Evolutionary conservation across 2,113 vertebrate genomes (phyloP).

Genomic region (Hipposideros armiger): DNA sequence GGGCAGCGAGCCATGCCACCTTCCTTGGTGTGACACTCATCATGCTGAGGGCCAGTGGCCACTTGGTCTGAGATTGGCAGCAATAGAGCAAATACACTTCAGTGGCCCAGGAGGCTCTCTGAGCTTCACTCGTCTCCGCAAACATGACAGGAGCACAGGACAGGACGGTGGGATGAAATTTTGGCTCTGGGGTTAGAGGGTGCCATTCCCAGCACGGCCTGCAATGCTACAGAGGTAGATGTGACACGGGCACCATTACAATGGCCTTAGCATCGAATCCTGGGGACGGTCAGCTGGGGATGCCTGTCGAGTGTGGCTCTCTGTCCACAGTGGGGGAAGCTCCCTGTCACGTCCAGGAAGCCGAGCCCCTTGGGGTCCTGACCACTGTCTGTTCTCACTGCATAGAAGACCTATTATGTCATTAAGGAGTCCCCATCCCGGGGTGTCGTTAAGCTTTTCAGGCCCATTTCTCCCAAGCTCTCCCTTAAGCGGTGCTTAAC

Average conservation of each 20-base stretch:
- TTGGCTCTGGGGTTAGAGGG: not conserved
- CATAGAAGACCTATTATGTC: conserved; percentile 5
- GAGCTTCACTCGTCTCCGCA: not conserved
- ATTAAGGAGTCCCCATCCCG: not conserved
- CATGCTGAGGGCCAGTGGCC: no score
- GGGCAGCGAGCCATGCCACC: not conserved
- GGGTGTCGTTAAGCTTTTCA: not conserved
- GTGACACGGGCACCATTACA: accelerated
- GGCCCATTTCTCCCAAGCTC: not conserved
- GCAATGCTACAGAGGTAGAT: accelerated
- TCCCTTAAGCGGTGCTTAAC: not conserved
- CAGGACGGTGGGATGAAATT: not conserved
- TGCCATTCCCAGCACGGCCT: not conserved
- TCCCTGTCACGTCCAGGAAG: not conserved
- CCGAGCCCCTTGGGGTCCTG: not conserved
- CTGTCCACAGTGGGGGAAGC: no score
- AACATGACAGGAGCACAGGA: not conserved
- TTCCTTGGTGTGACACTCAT: not conserved
- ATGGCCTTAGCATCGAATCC: accelerated
- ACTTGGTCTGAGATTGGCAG: not conserved
- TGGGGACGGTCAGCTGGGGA: not conserved
- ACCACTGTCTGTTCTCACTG: not conserved
- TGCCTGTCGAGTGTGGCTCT: not conserved
- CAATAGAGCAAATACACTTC: not conserved
- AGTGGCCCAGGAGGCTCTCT: not conserved